These are phyloP conservation scores for Rachycentron canadum DNA, from an alignment of 2,797 vertebrate genomes.

Conservation along the genomic window DNA sequence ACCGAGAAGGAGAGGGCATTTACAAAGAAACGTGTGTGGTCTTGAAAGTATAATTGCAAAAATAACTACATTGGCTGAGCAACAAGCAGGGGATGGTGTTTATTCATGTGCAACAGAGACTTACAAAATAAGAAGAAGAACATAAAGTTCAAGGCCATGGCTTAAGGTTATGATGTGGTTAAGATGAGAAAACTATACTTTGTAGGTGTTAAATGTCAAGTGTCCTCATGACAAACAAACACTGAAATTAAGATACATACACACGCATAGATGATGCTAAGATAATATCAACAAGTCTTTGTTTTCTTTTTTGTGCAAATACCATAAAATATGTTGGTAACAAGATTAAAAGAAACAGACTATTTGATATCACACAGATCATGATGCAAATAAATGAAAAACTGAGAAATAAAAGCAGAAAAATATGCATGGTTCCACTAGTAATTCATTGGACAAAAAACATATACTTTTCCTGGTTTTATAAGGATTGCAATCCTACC, in stretches of 20 bases:
- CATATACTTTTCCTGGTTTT: not conserved
- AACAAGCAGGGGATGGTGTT: not conserved
- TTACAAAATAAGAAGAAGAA: not conserved
- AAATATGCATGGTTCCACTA: not conserved
- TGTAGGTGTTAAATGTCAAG: slow-evolving; percentile 29
- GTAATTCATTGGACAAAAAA: not conserved
- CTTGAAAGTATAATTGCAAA: not conserved
- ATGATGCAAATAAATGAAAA: not conserved
- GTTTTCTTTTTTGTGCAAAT: not conserved
- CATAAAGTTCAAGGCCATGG: slow-evolving; percentile 9
- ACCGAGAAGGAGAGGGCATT: slow-evolving; percentile 20
- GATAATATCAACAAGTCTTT: not conserved
- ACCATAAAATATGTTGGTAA: not conserved
- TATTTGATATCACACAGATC: not conserved
- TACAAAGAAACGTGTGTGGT: slow-evolving; percentile 21
- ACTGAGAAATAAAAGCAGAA: not conserved
- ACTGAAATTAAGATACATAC: not conserved
- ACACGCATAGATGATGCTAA: not conserved
- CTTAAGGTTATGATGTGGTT: slow-evolving; percentile 41
- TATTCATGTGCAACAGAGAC: not conserved
- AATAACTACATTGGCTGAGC: slow-evolving; percentile 9
- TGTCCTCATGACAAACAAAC: not conserved
- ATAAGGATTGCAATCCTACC: not conserved
- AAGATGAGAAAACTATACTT: slow-evolving; percentile 2
- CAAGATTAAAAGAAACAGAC: not conserved